A percentile compares a stretch with the other conserved stretches of the same genome.
phyloP scores from a whole-genome alignment of 2,113 vertebrate genomes.

The Numenius arquata region DNA sequence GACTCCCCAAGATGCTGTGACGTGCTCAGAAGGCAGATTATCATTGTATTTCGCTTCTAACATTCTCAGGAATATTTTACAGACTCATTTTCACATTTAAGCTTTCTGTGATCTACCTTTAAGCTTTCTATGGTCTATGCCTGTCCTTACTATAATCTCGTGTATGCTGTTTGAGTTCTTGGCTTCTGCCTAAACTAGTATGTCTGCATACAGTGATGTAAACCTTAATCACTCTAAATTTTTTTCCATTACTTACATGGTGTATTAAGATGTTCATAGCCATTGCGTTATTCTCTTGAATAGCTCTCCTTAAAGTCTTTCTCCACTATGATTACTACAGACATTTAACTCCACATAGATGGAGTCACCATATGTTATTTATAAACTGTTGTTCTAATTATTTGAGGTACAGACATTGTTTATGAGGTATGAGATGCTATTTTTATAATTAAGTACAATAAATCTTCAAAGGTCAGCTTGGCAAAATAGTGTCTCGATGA shows the following conservation, averaged over 20 bases:
- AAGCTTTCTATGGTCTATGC: not conserved
- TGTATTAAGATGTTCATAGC: not conserved
- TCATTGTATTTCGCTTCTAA: not conserved
- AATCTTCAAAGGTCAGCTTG: not conserved
- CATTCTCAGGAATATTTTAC: not conserved
- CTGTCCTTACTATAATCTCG: not conserved
- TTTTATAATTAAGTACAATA: conserved; percentile 3
- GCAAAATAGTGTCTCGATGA: not conserved
- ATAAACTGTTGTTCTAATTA: not conserved
- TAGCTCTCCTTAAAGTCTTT: not conserved
- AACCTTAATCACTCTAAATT: not conserved
- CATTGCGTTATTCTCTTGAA: not conserved
- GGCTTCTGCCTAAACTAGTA: not conserved
- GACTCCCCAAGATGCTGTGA: not conserved
- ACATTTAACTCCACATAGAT: not conserved
- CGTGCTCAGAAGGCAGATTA: not conserved
- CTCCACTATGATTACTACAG: not conserved
- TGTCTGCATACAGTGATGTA: not conserved
- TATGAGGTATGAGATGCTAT: not conserved
- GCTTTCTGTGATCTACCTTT: not conserved
- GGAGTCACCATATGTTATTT: not conserved
- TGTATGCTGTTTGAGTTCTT: not conserved
- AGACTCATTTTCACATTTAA: not conserved
- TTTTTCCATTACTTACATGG: not conserved
- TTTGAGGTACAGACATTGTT: not conserved